Evolutionary conservation across 2,113 vertebrate genomes (phyloP), one percentile per base, ranked within the genome.

Genomic region (Albula glossodonta): DNA sequence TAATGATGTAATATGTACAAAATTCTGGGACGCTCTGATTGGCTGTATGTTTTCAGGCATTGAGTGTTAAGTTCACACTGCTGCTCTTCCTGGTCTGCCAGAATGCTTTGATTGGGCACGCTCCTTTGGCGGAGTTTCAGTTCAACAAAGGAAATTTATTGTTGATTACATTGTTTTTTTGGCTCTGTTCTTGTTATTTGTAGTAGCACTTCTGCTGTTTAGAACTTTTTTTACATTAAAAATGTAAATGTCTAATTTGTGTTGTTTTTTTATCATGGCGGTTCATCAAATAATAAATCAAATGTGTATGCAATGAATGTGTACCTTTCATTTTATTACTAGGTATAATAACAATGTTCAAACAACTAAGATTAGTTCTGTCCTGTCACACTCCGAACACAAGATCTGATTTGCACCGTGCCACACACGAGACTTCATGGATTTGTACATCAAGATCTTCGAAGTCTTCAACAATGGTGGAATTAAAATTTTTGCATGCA

Each of bases 241-340:
- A 57, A 85, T 85, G 84, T 77, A 85, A 41, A 80, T 82, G 85
- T 88, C 83, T 31, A 66, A 82, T 84, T 83, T 52, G 80, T 83
- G 51, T 87, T 51, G 53, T 81, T 81, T 81, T 79, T 90, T 51
- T 66, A 84, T 81, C 81, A 66, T 84, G 63, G 52, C 78, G 74
- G 74, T 84, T 86, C 63, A 70, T 85, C 57, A 84, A 63, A 80
- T 52, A 90, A 89, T 88, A 88, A 91, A 90, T 83, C 88, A 7
- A 83, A 81, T 89, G 70, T 79, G 86, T 83, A 85, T 66, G 31
- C 60, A 80, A 70, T 80, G 50, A 31, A 74, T 41, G 17, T 7
- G 7, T 4, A 66, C n/a, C 52, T 52, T 84, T 52, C 51, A 25
- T 41, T 63, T 57, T 66, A 3, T 66, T 66, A 66, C 17, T 66